A percentile compares a stretch with the other conserved stretches of the same genome.
Conservation (phyloP, 2,888 invertebrate species). For the Amiota communis region DNA sequence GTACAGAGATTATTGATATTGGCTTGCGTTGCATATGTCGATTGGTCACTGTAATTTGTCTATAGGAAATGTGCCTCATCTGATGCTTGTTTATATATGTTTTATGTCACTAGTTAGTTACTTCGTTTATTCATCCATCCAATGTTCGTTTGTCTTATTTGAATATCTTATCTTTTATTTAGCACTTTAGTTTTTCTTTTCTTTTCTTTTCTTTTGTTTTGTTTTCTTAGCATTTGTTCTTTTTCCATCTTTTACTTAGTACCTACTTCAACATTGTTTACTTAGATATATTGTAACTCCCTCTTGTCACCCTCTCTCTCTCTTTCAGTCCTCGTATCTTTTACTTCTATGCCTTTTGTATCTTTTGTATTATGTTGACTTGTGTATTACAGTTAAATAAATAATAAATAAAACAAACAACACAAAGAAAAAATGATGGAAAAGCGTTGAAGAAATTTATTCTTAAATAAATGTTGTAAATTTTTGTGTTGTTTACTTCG, state of each 20-base stretch:
- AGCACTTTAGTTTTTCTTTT: background rate
- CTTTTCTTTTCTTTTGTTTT: background rate
- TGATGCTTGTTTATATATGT: too few relatives aligned
- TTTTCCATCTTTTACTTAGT: background rate
- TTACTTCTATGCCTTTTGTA: conserved; percentile 1
- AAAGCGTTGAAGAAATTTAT: conserved; percentile 53
- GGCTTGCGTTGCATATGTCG: too few relatives aligned
- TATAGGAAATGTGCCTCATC: too few relatives aligned
- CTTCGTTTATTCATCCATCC: conserved; percentile 16
- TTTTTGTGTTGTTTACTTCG: conserved; percentile 54
- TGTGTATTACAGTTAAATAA: conserved; percentile 59
- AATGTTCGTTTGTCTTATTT: conserved; percentile 12
- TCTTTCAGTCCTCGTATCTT: background rate
- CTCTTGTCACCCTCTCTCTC: background rate
- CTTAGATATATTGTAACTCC: too few relatives aligned
- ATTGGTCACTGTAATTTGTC: too few relatives aligned
- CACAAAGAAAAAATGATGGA: background rate
- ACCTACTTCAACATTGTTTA: background rate
- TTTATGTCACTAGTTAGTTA: background rate
- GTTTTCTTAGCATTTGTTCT: conserved; percentile 5
- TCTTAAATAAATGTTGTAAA: conserved; percentile 66
- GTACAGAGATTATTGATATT: too few relatives aligned
- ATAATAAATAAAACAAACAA: conserved; percentile 43
- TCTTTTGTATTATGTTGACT: conserved; percentile 50
- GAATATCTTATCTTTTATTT: conserved; percentile 20